These are phyloP conservation scores for Brachymystax lenok DNA, from an alignment of 2,797 vertebrate genomes.

Conservation along the genomic window DNA sequence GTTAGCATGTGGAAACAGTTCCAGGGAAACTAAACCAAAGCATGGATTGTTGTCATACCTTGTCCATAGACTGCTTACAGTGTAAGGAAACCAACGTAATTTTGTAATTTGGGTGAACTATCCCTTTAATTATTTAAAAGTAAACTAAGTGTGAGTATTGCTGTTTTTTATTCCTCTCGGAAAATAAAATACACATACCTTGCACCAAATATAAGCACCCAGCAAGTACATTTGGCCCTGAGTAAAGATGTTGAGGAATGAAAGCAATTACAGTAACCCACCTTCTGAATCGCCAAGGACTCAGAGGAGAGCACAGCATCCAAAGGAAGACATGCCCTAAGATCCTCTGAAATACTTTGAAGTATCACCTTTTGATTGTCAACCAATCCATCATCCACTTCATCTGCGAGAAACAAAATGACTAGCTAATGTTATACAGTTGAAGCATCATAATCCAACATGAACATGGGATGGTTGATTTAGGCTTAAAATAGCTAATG, in stretches of 20 bases:
- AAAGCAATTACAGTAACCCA: slow-evolving; percentile 45
- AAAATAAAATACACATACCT: background rate
- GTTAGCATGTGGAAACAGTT: no score
- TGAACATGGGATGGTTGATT: background rate
- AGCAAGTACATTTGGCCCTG: background rate
- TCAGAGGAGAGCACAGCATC: slow-evolving; percentile 55
- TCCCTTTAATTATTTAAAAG: no score
- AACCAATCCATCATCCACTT: slow-evolving; percentile 66
- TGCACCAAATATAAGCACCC: background rate
- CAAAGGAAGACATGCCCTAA: slow-evolving; percentile 76
- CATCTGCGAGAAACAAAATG: slow-evolving; percentile 50
- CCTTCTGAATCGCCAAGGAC: slow-evolving; percentile 75
- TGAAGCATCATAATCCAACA: background rate
- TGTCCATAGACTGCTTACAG: no score
- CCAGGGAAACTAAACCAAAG: no score
- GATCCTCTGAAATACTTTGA: slow-evolving; percentile 83
- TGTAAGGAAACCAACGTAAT: no score
- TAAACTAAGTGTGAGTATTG: no score
- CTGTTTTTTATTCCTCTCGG: background rate
- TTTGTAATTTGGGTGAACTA: no score
- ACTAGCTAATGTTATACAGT: background rate
- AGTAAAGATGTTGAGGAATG: slow-evolving; percentile 9
- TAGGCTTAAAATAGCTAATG: background rate
- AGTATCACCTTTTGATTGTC: slow-evolving; percentile 70
- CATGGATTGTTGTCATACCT: no score